Evolutionary conservation across 2,113 vertebrate species (phyloP), one percentile per base, ranked within the genome.

Genomic region (Thamnaconus septentrionalis): DNA sequence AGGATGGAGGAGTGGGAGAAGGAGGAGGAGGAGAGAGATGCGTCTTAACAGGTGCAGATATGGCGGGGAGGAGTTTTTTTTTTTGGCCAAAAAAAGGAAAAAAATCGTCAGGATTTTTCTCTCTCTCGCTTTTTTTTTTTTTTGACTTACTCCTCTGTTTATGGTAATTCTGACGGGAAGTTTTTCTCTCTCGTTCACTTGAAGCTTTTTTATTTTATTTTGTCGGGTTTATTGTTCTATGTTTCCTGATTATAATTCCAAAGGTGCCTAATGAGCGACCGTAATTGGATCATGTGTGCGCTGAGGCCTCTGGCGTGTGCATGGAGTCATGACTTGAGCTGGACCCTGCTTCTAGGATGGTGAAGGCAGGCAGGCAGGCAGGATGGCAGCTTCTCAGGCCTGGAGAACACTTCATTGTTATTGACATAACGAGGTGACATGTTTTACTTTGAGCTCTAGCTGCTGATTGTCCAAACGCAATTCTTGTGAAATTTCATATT

Each of bases 391-490:
- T 31, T 31, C 18, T 31, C 18, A 31, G 18, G 18, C 18, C 18
- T 31, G 18, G 18, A 31, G 18, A 31, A 31, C 18, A 31, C 18
- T 31, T 31, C 18, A 31, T 31, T 31, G 18, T 31, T 31, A 31
- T 31, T 31, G 18, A 31, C 18, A 31, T 31, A 31, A 31, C 18
- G 18, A 31, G 18, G 18, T 31, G 18, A 31, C 18, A 31, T 31
- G 41, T 11, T 56, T 43, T 41, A 43, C 55, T 57, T 44, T 57
- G 42, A 57, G 55, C 79, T 92, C 94, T 92, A 92, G 95, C 91
- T 83, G 88, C 89, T 92, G 91, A 91, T 92, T 92, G 91, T 93
- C 93, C 87, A 92, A 93, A 93, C 93, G 90, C 91, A 91, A 92
- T 91, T 91, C 89, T 91, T 88, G 90, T 90, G 55, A 91, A 88